Percentiles rank a stretch among this genome's conserved stretches.
These are phyloP conservation scores for Psittacula echo DNA, from an alignment of 2,797 vertebrate species.

Conservation along the genomic window DNA sequence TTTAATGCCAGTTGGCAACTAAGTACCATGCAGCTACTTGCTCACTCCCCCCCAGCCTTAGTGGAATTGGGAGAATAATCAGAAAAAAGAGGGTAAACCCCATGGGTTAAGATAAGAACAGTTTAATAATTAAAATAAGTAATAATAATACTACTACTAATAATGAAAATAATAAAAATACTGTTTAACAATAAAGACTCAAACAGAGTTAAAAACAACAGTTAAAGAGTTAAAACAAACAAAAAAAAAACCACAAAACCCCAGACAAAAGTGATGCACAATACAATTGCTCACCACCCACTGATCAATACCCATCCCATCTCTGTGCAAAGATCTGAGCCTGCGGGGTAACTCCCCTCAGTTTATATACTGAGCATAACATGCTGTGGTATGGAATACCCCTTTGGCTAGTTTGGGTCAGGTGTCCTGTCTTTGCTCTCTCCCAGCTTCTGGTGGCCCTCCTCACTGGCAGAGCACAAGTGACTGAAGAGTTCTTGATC, in stretches of 20 bases:
- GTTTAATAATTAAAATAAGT: background rate
- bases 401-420: background rate
- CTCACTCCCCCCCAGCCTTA: background rate
- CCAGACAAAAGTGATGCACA: background rate
- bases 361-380: background rate
- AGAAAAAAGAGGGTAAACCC: background rate
- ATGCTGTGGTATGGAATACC: background rate
- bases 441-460: background rate
- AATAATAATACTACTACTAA: background rate
- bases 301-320: background rate
- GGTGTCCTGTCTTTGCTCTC: no score
- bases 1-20: background rate
- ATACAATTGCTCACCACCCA: background rate
- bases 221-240: background rate
- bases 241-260: background rate
- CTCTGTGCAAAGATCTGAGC: no score
- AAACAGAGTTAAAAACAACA: background rate
- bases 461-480: background rate
- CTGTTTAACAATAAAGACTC: background rate
- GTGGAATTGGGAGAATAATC: background rate
- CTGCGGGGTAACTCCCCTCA: background rate
- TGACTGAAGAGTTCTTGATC: background rate
- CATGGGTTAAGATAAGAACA: background rate
- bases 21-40: background rate
- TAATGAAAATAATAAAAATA: background rate